Evolutionary conservation across 2,888 invertebrate genomes (phyloP), one percentile per base, ranked within the genome.

Genomic region (Eristalinus sepulchralis): DNA sequence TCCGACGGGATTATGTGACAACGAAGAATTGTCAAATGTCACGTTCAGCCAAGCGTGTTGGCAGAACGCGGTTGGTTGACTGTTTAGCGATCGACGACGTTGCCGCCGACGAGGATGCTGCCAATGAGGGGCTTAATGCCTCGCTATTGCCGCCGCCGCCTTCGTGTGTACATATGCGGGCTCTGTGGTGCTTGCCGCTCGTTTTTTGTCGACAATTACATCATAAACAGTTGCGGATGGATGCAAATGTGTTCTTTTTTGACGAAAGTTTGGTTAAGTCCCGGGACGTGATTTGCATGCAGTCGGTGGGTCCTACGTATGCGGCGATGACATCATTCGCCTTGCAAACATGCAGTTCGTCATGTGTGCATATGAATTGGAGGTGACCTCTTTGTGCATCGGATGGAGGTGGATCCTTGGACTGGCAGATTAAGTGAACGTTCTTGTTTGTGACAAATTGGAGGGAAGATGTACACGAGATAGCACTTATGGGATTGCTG

Each of bases 1-100:
- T 86, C 83, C 78, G 5, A 31, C 1, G 47, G 78, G 86, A 83
- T 86, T 83, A 79, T 64, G 71, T 22, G 63, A 11, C 67, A 62
- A 72, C 22, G 63, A 62, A 47, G 70, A 86, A 66, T 86, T 66
- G 70, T 62, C 86, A 86, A 83, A 78, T 79, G 86, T 78, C 86
- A 86, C 86, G 86, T 83, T 78, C 83, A 83, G 73, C 75, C 83
- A 83, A 83, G 71, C 75, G 83, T 75, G 75, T 39, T 47, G 34
- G 36, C 22, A 10, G 1, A 27, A 24, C 57, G 57, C 39, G 62
- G 66, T 33, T 79, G 64, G 11, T 55, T 82, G 70, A 78, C 73
- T 75, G 71, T 82, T 75, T 75, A 79, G 82, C 78, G 75, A 10
- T 36, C 70, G 67, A 27, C 39, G 59, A 47, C 6, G 17, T 27